A percentile compares a stretch with the other conserved stretches of the same genome.
These are phyloP conservation scores for Epinephelus awoara DNA, from an alignment of 2,797 vertebrate genomes.

Conservation along the genomic window DNA sequence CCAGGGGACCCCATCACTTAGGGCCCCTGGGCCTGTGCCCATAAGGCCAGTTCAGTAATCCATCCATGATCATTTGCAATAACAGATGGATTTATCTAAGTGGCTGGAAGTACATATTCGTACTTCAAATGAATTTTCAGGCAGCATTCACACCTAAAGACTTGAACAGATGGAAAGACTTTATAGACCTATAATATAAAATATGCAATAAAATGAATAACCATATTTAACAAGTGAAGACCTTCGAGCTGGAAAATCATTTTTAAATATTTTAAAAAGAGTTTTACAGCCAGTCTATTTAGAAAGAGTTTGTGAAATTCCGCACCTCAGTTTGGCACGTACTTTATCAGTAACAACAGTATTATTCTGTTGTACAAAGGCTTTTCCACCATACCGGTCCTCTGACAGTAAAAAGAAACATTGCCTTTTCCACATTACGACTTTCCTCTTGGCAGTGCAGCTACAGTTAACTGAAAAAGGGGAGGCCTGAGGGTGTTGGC, in stretches of 20 bases:
- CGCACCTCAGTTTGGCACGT: neutral
- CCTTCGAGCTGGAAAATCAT: neutral
- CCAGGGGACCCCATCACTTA: no score
- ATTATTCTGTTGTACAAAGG: conserved; percentile 3
- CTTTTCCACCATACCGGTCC: conserved; percentile 2
- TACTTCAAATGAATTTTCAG: no score
- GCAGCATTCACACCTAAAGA: no score
- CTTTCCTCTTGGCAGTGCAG: conserved; percentile 12
- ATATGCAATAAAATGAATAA: no score
- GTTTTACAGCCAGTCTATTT: conserved; percentile 4
- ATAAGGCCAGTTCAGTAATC: no score
- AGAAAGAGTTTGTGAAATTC: neutral
- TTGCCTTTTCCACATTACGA: conserved; percentile 8
- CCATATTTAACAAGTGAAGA: neutral
- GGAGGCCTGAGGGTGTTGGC: conserved; percentile 33
- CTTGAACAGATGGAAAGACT: no score
- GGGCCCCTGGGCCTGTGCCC: no score
- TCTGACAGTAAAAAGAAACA: conserved; percentile 18
- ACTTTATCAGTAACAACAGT: conserved; percentile 14
- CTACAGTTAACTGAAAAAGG: conserved; percentile 18
- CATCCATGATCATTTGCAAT: no score
- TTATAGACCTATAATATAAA: no score
- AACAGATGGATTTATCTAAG: no score
- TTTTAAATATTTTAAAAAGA: neutral
- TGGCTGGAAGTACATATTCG: no score